phyloP scores from a whole-genome alignment of 2,888 invertebrate genomes.

The Empis stercorea region DNA sequence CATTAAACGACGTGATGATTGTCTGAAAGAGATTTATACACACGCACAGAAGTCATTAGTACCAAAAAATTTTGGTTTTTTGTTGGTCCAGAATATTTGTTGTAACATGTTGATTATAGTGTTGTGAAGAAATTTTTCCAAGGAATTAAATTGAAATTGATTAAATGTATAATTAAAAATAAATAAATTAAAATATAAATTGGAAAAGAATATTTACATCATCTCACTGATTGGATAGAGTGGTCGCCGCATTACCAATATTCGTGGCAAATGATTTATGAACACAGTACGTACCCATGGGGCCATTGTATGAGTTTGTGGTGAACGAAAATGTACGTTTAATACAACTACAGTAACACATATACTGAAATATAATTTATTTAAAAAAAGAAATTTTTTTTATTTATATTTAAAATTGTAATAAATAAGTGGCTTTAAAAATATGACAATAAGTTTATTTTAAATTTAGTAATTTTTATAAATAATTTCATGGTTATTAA shows the following conservation, averaged over 20 bases:
- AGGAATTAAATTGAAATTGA: not conserved
- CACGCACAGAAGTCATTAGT: too few relatives aligned
- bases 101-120: too few relatives aligned
- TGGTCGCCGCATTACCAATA: constrained; percentile 83
- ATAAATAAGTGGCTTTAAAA: too few relatives aligned
- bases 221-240: constrained; percentile 42
- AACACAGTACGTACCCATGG: constrained; percentile 94
- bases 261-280: constrained; percentile 88
- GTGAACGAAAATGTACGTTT: constrained; percentile 96
- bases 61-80: too few relatives aligned
- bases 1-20: constrained; percentile 49
- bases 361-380: constrained; percentile 47
- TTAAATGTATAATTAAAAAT: not conserved
- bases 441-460: too few relatives aligned
- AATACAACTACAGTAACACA: constrained; percentile 91
- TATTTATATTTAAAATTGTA: too few relatives aligned
- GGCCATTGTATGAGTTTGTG: constrained; percentile 95
- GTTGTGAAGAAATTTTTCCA: not conserved
- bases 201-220: constrained; percentile 26
- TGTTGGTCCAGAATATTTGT: too few relatives aligned
- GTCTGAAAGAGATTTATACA: too few relatives aligned
- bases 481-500: too few relatives aligned
- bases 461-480: too few relatives aligned
- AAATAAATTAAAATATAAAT: not conserved
- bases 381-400: too few relatives aligned